A percentile compares a stretch with the other conserved stretches of the same genome.
Conservation (phyloP, 2,113 vertebrate species). For the Menidia beryllina region DNA sequence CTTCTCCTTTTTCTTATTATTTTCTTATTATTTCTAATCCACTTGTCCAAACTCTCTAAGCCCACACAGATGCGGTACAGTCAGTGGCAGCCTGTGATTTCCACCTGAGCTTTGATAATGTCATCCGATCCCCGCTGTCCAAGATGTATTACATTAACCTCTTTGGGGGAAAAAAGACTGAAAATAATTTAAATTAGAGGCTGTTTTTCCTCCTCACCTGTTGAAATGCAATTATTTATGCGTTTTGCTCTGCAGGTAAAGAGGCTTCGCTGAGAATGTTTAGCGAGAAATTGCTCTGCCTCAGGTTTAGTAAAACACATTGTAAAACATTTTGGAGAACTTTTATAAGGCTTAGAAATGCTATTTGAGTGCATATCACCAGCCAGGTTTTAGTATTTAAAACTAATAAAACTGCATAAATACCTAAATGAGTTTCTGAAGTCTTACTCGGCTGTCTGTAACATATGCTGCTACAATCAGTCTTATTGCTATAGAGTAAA, state of each 20-base stretch:
- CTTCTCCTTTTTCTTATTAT: background rate
- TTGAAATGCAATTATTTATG: conserved; percentile 19
- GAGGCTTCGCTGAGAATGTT: conserved; percentile 12
- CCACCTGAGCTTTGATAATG: conserved; percentile 49
- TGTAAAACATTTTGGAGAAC: no score
- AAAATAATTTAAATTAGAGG: conserved; percentile 8
- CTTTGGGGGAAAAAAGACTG: conserved; percentile 19
- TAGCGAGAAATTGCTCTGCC: background rate
- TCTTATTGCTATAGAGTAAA: conserved; percentile 8
- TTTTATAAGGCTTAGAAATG: no score
- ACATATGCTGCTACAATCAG: background rate
- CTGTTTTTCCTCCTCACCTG: conserved; percentile 18
- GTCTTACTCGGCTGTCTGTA: background rate
- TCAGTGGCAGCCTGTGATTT: conserved; percentile 42
- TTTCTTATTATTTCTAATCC: conserved; percentile 17
- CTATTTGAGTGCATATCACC: no score
- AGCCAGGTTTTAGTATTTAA: background rate
- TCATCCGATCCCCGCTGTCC: conserved; percentile 56
- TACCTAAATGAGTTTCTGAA: background rate
- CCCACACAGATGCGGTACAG: conserved; percentile 41
- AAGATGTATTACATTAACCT: conserved; percentile 53
- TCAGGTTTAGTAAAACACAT: no score
- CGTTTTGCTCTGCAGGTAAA: conserved; percentile 31
- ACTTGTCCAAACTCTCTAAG: conserved; percentile 52
- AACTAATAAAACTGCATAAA: background rate